phyloP scores from a whole-genome alignment of 1,140 invertebrate species.

The Drosophila rhopaloa region DNA sequence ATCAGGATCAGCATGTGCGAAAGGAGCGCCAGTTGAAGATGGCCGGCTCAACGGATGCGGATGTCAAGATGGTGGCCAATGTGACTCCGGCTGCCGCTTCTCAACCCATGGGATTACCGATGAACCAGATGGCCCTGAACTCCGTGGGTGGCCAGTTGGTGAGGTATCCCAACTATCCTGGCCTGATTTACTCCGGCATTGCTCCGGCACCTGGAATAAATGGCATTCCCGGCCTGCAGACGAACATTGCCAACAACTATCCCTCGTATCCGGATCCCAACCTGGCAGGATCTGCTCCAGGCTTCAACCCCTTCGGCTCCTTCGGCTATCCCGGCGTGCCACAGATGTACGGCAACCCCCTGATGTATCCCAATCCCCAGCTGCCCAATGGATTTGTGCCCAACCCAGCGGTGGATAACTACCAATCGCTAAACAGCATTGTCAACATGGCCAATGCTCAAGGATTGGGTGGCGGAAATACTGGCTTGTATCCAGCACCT shows the following conservation, averaged over 20 bases:
- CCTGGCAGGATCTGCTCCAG: conserved; percentile 10
- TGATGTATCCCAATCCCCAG: conserved; percentile 42
- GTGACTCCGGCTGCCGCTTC: conserved; percentile 38
- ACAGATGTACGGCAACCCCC: conserved; percentile 11
- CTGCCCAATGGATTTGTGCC: conserved; percentile 48
- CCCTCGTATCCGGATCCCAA: conserved; percentile 48
- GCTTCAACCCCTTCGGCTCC: conserved; percentile 13
- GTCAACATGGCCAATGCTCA: conserved; percentile 60
- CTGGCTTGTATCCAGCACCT: conserved; percentile 29
- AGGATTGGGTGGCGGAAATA: conserved; percentile 27
- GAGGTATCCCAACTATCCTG: conserved; percentile 59
- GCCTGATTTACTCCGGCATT: conserved; percentile 33
- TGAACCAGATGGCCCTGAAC: conserved; percentile 54
- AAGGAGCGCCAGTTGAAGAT: conserved; percentile 62
- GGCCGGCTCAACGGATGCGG: conserved; percentile 40
- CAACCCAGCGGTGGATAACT: conserved; percentile 57
- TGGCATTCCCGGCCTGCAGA: conserved; percentile 39
- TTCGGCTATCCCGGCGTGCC: conserved; percentile 33
- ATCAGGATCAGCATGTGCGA: conserved; percentile 36
- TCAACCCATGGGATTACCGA: conserved; percentile 27
- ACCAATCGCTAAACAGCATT: conserved; percentile 46
- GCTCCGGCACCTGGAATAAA: conserved; percentile 6
- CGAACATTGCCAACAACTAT: conserved; percentile 50
- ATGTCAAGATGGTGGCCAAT: conserved; percentile 67
- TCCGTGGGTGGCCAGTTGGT: conserved; percentile 48